Percentiles rank a stretch among this genome's conserved stretches.
Evolutionary conservation across 1,140 invertebrate species (phyloP).

Genomic region (Nasonia vitripennis): DNA sequence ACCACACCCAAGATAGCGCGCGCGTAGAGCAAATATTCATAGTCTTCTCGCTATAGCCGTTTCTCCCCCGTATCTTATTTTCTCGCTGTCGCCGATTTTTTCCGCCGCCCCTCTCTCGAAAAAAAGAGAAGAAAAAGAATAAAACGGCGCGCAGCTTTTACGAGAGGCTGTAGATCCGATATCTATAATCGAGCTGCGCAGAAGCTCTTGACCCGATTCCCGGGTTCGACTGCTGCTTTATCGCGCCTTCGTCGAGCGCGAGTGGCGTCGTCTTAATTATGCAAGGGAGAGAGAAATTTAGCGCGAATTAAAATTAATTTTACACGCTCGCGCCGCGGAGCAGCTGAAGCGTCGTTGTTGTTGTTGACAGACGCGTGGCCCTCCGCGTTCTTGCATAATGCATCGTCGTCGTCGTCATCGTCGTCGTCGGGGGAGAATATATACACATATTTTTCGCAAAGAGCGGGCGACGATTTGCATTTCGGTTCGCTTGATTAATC

Average conservation of each 20-base stretch:
- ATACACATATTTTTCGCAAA: too few species aligned
- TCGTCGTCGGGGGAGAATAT: too few species aligned
- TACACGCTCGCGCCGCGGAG: neutral
- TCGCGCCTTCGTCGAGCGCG: neutral
- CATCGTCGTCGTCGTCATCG: too few species aligned
- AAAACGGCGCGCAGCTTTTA: neutral
- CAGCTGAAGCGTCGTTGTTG: too few species aligned
- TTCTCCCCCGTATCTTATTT: too few species aligned
- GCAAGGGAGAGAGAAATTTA: conserved; percentile 6
- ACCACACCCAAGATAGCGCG: too few species aligned
- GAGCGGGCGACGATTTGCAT: too few species aligned
- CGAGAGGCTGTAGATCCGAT: neutral
- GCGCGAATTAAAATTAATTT: neutral
- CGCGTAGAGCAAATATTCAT: too few species aligned
- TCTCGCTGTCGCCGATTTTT: neutral
- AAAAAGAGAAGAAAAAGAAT: neutral
- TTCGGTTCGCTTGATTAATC: too few species aligned
- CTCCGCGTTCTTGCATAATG: too few species aligned
- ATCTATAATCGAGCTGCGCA: conserved; percentile 23
- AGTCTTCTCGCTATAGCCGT: too few species aligned
- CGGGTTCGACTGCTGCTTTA: neutral
- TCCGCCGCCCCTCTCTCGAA: neutral
- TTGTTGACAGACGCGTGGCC: too few species aligned
- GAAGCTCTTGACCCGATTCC: conserved; percentile 28
- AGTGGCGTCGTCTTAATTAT: conserved; percentile 15